These are phyloP conservation scores for Caenorhabditis sp. DNA, from an alignment of 2,888 invertebrate genomes.

Conservation along the genomic window DNA sequence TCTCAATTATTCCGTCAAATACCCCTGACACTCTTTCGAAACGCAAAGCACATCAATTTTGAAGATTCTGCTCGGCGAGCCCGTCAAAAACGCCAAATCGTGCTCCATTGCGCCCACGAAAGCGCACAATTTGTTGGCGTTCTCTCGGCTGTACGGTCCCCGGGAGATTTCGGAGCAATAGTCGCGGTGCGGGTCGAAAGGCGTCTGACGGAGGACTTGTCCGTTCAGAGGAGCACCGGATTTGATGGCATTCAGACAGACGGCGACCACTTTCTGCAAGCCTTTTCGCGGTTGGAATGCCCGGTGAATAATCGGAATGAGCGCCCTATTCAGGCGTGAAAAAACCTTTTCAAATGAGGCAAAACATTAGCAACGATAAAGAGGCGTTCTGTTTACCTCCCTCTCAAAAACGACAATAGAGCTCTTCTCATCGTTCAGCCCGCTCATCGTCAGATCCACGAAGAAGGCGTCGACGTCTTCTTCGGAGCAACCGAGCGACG, in stretches of 20 bases:
- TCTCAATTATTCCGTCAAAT: not conserved
- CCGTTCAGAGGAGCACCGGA: not conserved
- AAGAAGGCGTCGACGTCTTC: constrained; percentile 66
- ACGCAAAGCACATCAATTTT: constrained; percentile 68
- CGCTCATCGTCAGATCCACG: constrained; percentile 60
- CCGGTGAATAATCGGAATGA: no score
- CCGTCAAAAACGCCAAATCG: constrained; percentile 37
- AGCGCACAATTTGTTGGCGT: constrained; percentile 57
- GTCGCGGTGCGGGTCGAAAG: constrained; percentile 60
- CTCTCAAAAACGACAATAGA: constrained; percentile 57
- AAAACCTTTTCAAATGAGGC: no score
- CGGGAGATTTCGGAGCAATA: constrained; percentile 52
- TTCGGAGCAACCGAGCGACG: constrained; percentile 49
- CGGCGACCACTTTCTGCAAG: constrained; percentile 52
- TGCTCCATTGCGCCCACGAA: constrained; percentile 61
- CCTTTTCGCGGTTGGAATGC: not conserved
- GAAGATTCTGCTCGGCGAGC: constrained; percentile 40
- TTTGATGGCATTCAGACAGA: constrained; percentile 58
- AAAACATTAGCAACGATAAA: no score
- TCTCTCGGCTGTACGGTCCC: constrained; percentile 51
- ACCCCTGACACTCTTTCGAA: constrained; percentile 59
- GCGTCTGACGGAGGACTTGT: not conserved
- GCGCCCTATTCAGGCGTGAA: no score
- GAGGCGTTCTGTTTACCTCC: constrained; percentile 14
- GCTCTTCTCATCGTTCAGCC: constrained; percentile 47